phyloP scores from a whole-genome alignment of 1,140 invertebrate species.

The Drosophila pruinosa region DNA sequence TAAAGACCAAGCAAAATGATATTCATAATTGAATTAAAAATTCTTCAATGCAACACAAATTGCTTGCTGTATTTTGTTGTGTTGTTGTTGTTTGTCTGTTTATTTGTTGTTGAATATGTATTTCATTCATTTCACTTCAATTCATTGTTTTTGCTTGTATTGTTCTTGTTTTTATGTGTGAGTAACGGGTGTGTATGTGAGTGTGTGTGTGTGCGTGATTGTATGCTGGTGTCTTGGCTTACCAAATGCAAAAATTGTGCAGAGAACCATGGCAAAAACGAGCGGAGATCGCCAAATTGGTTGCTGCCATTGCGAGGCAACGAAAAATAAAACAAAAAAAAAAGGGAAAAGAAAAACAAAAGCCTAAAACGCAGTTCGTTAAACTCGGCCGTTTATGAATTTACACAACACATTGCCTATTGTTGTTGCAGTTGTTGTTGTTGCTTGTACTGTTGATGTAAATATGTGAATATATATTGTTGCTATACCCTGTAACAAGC shows the following conservation, averaged over 20 bases:
- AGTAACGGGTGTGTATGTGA: background rate
- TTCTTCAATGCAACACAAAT: slow-evolving; percentile 32
- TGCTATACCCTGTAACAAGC: slow-evolving; percentile 8
- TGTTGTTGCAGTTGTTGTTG: slow-evolving; percentile 31
- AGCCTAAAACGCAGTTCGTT: slow-evolving; percentile 67
- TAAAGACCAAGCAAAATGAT: background rate
- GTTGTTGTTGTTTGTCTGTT: background rate
- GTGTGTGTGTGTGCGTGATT: background rate
- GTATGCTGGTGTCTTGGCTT: slow-evolving; percentile 19
- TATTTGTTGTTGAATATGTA: slow-evolving; percentile 6
- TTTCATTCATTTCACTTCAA: slow-evolving; percentile 28
- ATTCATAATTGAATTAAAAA: slow-evolving; percentile 57
- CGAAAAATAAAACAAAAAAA: slow-evolving; percentile 18
- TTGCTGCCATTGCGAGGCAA: slow-evolving; percentile 20
- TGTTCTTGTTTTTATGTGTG: slow-evolving; percentile 16
- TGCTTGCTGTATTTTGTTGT: slow-evolving; percentile 28
- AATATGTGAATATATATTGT: background rate
- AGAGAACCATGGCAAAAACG: slow-evolving; percentile 50
- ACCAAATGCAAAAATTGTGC: slow-evolving; percentile 41
- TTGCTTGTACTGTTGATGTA: slow-evolving; percentile 2
- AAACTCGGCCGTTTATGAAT: slow-evolving; percentile 72
- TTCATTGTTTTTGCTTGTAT: slow-evolving; percentile 9
- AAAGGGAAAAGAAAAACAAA: slow-evolving; percentile 34
- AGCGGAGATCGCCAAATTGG: slow-evolving; percentile 43
- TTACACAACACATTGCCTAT: slow-evolving; percentile 53